Percentiles rank a stretch among this genome's conserved stretches.
These are phyloP conservation scores for Eucriotettix oculatus DNA, from an alignment of 2,888 invertebrate genomes.

Conservation along the genomic window DNA sequence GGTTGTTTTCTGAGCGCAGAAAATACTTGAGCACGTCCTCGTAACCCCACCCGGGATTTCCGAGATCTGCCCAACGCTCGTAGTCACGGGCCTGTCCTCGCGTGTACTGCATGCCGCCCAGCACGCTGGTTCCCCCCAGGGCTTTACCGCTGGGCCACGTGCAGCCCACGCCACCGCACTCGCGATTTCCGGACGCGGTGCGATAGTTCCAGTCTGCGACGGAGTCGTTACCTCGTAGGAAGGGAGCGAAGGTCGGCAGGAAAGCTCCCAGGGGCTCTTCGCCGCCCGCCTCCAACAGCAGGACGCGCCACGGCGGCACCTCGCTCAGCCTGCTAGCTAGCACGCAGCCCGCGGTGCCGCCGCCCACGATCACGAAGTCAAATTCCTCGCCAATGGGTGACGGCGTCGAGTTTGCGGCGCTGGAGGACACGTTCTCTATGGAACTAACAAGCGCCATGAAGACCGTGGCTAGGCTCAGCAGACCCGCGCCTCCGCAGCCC, in stretches of 20 bases:
- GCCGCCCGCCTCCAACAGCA: conserved; percentile 16
- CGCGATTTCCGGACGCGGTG: conserved; percentile 10
- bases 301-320: conserved; percentile 1
- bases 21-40: conserved; percentile 7
- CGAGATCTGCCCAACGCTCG: conserved; percentile 24
- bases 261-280: conserved; percentile 12
- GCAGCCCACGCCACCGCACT: conserved; percentile 6
- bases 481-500: not conserved
- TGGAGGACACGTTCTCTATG: not conserved
- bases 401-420: not conserved
- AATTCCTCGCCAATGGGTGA: not conserved
- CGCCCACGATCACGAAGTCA: conserved; percentile 5
- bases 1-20: conserved; percentile 10
- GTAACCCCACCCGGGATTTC: conserved; percentile 13
- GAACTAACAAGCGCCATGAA: conserved; percentile 6
- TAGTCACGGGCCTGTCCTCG: conserved; percentile 23
- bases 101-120: conserved; percentile 30
- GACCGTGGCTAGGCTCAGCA: conserved; percentile 5
- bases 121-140: conserved; percentile 29
- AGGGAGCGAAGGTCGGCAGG: conserved; percentile 11
- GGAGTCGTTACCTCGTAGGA: conserved; percentile 12
- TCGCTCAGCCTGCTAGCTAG: conserved; percentile 3
- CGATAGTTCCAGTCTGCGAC: conserved; percentile 18
- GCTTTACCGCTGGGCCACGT: conserved; percentile 25
- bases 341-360: conserved; percentile 5